Percentiles rank a stretch among this genome's conserved stretches.
phyloP scores from a whole-genome alignment of 2,797 vertebrate species.

The Melanotaenia trifasciata region DNA sequence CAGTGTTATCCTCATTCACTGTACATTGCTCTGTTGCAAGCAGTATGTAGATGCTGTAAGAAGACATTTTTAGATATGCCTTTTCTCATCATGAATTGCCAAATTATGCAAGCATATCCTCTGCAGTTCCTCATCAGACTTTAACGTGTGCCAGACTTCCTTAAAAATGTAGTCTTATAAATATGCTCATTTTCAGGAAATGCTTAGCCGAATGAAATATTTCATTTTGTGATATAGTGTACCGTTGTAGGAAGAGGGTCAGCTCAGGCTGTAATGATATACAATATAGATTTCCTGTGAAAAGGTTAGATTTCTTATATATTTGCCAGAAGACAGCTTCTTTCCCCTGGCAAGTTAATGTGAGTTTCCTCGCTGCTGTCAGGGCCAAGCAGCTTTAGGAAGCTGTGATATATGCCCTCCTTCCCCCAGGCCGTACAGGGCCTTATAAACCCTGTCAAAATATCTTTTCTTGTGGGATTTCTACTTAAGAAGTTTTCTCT shows the following conservation, averaged over 20 bases:
- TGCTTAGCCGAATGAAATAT: slow-evolving; percentile 43
- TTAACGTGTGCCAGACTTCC: slow-evolving; percentile 58
- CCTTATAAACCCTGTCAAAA: slow-evolving; percentile 80
- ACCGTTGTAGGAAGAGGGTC: slow-evolving; percentile 35
- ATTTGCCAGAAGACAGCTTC: slow-evolving; percentile 65
- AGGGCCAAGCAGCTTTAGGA: slow-evolving; percentile 69
- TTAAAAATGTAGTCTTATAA: slow-evolving; percentile 34
- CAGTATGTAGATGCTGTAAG: slow-evolving; percentile 38
- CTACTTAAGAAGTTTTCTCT: slow-evolving; percentile 64
- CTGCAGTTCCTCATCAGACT: slow-evolving; percentile 56
- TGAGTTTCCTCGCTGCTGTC: slow-evolving; percentile 63
- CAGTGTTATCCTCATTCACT: slow-evolving; percentile 36
- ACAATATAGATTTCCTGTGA: slow-evolving; percentile 53
- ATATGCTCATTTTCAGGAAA: slow-evolving; percentile 44
- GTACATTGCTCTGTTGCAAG: slow-evolving; percentile 46
- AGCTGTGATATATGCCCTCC: slow-evolving; percentile 74
- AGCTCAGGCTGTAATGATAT: slow-evolving; percentile 50
- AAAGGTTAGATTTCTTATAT: slow-evolving; percentile 67
- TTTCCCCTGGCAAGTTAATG: slow-evolving; percentile 53
- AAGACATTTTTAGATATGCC: slow-evolving; percentile 56
- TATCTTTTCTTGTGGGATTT: slow-evolving; percentile 78
- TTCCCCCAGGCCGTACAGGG: slow-evolving; percentile 73
- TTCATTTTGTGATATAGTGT: slow-evolving; percentile 47
- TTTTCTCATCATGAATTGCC: slow-evolving; percentile 74
- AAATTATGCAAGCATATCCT: slow-evolving; percentile 75